Evolutionary conservation across 2,113 vertebrate species (phyloP), one percentile per base, ranked within the genome.

Genomic region (Hypomesus transpacificus): DNA sequence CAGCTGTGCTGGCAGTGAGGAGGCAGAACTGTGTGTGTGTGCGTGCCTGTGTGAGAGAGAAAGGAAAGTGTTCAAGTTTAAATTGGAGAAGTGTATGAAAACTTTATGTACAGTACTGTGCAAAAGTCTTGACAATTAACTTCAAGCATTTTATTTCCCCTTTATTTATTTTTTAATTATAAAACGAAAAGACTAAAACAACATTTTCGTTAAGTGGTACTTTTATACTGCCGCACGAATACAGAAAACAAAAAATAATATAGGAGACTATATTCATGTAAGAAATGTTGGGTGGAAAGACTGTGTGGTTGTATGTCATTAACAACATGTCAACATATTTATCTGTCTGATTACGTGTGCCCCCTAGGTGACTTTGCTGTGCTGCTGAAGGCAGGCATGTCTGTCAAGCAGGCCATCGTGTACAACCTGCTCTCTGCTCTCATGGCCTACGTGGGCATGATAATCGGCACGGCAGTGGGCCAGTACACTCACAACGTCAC

Each of bases 371-470:
- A 99, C 88, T 99, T 99, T 87, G 97, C 97, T 0, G 97, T 98
- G 84, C 94, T 99, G 26, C 93, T 99, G 68, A 99, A 99, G 81
- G 96, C 97, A 0, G 97, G 97, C 4, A 99, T 99, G 97, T 91
- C 95, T 0, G 96, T 99, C 67, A 98, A 95, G 80, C 97, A 99
- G 83, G 96, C 97, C 34, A 96, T 98, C 7, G 95, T 95, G 53
- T 99, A 99, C 91, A 99, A 99, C 78, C 85, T 99, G 69, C 94
- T 99, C 46, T 99, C 97, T 0, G 97, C 97, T 75, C 94, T 97
- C 90, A 97, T 98, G 96, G 97, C 96, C 14, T 99, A 99, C 67
- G 68, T 96, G 1, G 97, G 97, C 63, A 96, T 99, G 97, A 58
- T 97, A 28, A 98, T 99, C 4, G 97, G 97, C 87, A 96, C 94